These are phyloP conservation scores for Ennomos erosarius DNA, from an alignment of 2,888 invertebrate species.

Conservation along the genomic window DNA sequence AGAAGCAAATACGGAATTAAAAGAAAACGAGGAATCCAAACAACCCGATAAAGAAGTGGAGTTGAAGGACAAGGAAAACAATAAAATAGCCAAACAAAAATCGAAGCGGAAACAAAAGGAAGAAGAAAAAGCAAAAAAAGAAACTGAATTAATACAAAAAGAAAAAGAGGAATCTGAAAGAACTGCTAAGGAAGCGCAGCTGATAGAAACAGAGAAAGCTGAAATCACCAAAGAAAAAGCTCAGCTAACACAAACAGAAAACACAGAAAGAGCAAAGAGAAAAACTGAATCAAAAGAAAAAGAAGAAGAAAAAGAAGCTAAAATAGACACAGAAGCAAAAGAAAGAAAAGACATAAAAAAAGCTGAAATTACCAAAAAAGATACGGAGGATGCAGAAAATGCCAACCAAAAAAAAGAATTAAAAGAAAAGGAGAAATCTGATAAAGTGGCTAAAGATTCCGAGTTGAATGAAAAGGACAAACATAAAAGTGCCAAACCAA, in stretches of 20 bases:
- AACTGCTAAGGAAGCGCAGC: constrained; percentile 6
- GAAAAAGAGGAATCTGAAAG: background rate
- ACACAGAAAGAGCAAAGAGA: no score
- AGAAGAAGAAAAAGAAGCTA: constrained; percentile 10
- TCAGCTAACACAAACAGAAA: no score
- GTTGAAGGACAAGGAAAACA: no score
- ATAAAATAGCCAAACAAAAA: no score
- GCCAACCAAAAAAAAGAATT: constrained; percentile 1
- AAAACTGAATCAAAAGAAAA: no score
- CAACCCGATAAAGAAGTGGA: no score
- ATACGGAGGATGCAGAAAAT: constrained; percentile 25
- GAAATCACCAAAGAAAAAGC: no score
- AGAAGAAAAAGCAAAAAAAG: background rate
- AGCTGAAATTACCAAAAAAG: background rate
- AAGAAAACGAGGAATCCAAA: background rate
- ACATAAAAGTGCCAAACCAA: no score
- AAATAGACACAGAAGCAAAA: background rate
- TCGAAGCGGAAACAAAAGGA: constrained; percentile 8
- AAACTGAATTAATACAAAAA: constrained; percentile 6
- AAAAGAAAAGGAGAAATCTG: background rate
- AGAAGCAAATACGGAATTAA: constrained; percentile 22
- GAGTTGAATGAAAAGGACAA: no score
- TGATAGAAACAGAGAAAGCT: constrained; percentile 18
- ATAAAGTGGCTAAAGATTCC: constrained; percentile 6
- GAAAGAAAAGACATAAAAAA: background rate